Evolutionary conservation across 2,888 invertebrate species (phyloP), one percentile per base, ranked within the genome.

Genomic region (Drosophila siamana): DNA sequence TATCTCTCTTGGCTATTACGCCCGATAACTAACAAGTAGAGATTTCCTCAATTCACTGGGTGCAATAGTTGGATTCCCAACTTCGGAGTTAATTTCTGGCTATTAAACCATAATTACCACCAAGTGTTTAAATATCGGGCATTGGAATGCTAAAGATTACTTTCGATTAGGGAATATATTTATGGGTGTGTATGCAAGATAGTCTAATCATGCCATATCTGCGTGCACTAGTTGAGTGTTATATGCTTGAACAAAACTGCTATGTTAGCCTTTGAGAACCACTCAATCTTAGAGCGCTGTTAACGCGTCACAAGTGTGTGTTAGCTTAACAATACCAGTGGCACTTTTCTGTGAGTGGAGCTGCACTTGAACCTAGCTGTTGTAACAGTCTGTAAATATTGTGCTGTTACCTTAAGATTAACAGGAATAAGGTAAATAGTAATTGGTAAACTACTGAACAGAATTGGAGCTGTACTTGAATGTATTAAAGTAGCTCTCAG

Each of bases 11-110:
- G 2, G 8, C 28, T 28, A 28, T 7, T 28, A 8, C 9, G 5
- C 13, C 13, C 13, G 67, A 67, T 60, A 71, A 48, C 24, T n/a
- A 24, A 8, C 13, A 69, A 69, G 43, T 75, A 55, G 9, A n/a
- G 9, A 38, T 19, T 54, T 69, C 63, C 57, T 69, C 43, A n/a
- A 47, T 56, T 22, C 19, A 2, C n/a, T 24, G 9, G 30, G 24
- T 47, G 50, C 28, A 48, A 66, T 22, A 50, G 15, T 33, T 33
- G 11, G 30, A 33, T 33, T 33, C n/a, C 33, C 33, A n/a, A 33
- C 4, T 19, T 9, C 4, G 19, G 6, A 26, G 13, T 11, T n/a
- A 6, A 26, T 15, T 24, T 57, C 9, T 11, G 11, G 28, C 24
- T 11, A 55, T 46, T 43, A 46, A 52, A 11, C 38, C 26, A 16